These are phyloP conservation scores for Copsychus sechellarum DNA, from an alignment of 2,113 vertebrate species.

Conservation along the genomic window DNA sequence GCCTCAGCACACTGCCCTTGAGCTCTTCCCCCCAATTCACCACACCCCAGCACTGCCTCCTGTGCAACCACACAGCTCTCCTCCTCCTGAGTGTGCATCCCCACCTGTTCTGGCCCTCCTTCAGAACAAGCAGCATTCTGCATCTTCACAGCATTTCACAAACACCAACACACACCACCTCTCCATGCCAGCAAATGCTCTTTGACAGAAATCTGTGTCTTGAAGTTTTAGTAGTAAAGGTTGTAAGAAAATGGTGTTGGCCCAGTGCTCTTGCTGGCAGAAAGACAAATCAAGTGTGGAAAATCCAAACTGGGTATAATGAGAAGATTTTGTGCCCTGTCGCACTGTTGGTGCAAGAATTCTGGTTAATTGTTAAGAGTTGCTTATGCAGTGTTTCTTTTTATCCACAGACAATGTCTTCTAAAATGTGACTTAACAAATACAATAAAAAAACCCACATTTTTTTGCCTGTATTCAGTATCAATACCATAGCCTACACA, in stretches of 20 bases:
- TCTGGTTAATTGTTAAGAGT: conserved; percentile 47
- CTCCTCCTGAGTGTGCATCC: accelerated
- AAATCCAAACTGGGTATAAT: conserved; percentile 26
- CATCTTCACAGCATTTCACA: neutral
- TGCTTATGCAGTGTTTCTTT: neutral
- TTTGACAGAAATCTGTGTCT: conserved; percentile 12
- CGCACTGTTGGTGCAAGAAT: neutral
- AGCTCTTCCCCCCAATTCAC: neutral
- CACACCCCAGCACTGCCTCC: neutral
- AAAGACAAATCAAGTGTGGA: conserved; percentile 17
- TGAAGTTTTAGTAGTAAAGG: neutral
- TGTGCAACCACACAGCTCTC: neutral
- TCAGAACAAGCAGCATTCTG: neutral
- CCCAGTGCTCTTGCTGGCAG: neutral
- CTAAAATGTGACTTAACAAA: neutral
- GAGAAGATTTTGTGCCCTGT: conserved; percentile 17
- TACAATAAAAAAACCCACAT: neutral
- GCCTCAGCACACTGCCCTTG: neutral
- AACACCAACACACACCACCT: accelerated
- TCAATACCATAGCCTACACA: neutral
- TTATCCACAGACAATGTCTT: neutral
- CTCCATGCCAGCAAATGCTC: neutral
- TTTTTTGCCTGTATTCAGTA: neutral
- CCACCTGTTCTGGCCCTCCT: neutral
- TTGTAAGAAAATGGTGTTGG: conserved; percentile 27